phyloP scores from a whole-genome alignment of 2,888 invertebrate species.

The Lacanobia oleracea region DNA sequence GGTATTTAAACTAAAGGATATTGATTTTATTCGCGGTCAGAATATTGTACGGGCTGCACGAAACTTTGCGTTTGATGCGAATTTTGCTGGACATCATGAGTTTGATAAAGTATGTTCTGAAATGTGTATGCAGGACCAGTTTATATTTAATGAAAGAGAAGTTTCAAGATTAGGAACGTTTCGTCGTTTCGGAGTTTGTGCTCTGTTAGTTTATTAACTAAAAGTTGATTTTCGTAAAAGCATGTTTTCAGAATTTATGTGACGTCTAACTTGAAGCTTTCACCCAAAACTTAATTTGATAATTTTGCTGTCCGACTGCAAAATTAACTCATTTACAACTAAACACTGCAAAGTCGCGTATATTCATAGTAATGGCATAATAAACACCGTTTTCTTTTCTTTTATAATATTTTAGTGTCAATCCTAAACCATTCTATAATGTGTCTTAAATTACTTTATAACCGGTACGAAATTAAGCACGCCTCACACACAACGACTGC shows the following conservation, averaged over 20 bases:
- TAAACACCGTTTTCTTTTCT: conserved; percentile 49
- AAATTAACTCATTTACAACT: conserved; percentile 18
- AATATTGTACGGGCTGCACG: conserved; percentile 36
- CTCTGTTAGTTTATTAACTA: conserved; percentile 24
- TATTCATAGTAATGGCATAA: conserved; percentile 36
- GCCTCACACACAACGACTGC: conserved; percentile 74
- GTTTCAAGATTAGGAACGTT: conserved; percentile 17
- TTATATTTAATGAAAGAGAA: conserved; percentile 45
- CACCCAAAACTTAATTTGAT: conserved; percentile 5
- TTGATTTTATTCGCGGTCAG: conserved; percentile 67
- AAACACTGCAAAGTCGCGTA: conserved; percentile 11
- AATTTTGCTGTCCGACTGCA: conserved; percentile 5
- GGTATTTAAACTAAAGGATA: conserved; percentile 73
- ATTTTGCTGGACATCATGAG: conserved; percentile 37
- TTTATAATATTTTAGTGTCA: conserved; percentile 59
- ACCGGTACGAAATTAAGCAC: conserved; percentile 80
- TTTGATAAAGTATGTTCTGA: conserved; percentile 29
- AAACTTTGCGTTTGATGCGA: conserved; percentile 48
- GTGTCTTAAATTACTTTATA: conserved; percentile 80
- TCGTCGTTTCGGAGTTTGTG: conserved; percentile 32
- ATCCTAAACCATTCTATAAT: conserved; percentile 67
- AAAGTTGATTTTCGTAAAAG: conserved; percentile 28
- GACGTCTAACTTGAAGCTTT: neutral
- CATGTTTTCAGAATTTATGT: conserved; percentile 20
- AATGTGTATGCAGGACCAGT: conserved; percentile 22